phyloP scores from a whole-genome alignment of 2,888 invertebrate genomes.

The Criorhina ranunculi region DNA sequence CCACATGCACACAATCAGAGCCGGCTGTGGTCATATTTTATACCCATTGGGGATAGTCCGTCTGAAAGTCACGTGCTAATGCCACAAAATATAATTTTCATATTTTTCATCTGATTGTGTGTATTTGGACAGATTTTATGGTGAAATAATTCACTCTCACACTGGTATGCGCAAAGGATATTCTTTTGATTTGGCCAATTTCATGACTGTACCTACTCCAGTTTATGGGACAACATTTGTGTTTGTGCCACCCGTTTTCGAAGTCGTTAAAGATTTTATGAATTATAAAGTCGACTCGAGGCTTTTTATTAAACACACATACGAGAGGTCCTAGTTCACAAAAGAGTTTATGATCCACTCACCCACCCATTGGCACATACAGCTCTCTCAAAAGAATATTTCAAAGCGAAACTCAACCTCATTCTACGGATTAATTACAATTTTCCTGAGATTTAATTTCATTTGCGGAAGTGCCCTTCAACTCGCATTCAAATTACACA shows the following conservation, averaged over 20 bases:
- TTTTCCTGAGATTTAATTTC: slow-evolving; percentile 61
- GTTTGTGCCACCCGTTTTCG: background rate
- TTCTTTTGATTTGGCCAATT: slow-evolving; percentile 72
- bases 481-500: slow-evolving; percentile 33
- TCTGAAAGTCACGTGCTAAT: slow-evolving; percentile 74
- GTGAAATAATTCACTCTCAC: slow-evolving; percentile 60
- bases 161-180: slow-evolving; percentile 14
- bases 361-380: background rate
- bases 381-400: slow-evolving; percentile 1
- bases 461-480: slow-evolving; percentile 40
- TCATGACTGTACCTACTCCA: slow-evolving; percentile 21
- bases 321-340: background rate
- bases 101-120: slow-evolving; percentile 46
- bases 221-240: slow-evolving; percentile 32
- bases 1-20: background rate
- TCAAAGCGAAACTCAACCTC: slow-evolving; percentile 3
- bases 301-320: slow-evolving; percentile 10
- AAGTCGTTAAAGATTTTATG: slow-evolving; percentile 44
- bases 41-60: slow-evolving; percentile 20
- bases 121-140: slow-evolving; percentile 62
- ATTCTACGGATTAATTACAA: slow-evolving; percentile 58
- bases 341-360: background rate
- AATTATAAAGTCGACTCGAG: slow-evolving; percentile 41
- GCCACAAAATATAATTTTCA: slow-evolving; percentile 74
- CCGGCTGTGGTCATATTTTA: slow-evolving; percentile 50